A percentile compares a stretch with the other conserved stretches of the same genome.
Evolutionary conservation across 2,888 invertebrate genomes (phyloP).

Genomic region (Archips crataeganus): DNA sequence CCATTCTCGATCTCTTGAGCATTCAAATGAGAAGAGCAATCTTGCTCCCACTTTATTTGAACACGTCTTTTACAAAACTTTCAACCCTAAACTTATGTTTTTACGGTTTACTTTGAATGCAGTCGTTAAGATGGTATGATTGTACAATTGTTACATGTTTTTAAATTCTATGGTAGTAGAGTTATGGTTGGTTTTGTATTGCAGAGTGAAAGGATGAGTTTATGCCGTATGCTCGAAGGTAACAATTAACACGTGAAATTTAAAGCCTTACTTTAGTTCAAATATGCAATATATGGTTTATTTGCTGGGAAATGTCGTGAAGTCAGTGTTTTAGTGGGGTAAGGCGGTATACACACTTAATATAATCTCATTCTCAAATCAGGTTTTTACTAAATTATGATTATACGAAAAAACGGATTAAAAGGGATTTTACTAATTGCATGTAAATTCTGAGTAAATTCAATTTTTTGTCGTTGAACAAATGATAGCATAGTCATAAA

Average conservation of each 20-base stretch:
- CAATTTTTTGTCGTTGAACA: too few relatives aligned
- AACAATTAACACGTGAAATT: conserved; percentile 45
- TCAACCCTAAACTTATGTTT: not conserved
- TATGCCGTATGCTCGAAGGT: conserved; percentile 37
- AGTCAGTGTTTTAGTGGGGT: conserved; percentile 13
- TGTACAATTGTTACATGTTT: not conserved
- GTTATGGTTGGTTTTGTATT: not conserved
- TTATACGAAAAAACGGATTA: not conserved
- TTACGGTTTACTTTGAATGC: not conserved
- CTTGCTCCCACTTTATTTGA: conserved; percentile 33
- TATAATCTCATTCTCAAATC: not conserved
- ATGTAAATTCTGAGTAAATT: too few relatives aligned
- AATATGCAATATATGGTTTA: conserved; percentile 39
- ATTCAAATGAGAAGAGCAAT: conserved; percentile 49
- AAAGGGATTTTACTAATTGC: not conserved
- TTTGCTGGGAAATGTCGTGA: conserved; percentile 36
- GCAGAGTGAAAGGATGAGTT: conserved; percentile 14
- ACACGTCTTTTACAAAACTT: not conserved
- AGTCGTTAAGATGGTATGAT: not conserved
- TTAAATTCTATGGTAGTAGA: not conserved
- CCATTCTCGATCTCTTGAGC: conserved; percentile 51
- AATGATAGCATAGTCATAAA: too few relatives aligned
- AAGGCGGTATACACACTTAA: not conserved
- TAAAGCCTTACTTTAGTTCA: conserved; percentile 38
- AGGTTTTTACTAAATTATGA: not conserved